A percentile compares a stretch with the other conserved stretches of the same genome.
Conservation (phyloP, 2,113 vertebrate species). For the Hymenochirus boettgeri region DNA sequence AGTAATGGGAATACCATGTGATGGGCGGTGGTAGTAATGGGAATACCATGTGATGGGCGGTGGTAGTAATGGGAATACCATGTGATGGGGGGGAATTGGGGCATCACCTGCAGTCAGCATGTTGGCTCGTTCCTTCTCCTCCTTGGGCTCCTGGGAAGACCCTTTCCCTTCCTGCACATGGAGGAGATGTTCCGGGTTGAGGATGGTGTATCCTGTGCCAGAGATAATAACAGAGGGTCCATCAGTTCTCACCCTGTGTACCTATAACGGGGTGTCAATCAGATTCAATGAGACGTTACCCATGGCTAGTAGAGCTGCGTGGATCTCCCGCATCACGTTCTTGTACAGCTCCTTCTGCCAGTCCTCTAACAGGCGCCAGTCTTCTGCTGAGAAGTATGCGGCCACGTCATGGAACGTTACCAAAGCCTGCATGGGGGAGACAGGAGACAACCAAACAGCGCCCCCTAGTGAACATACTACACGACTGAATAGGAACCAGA, state of each 20-base stretch:
- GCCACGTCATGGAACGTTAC: constrained; percentile 35
- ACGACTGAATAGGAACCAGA: too few species aligned
- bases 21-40: not conserved
- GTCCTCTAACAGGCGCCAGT: constrained; percentile 29
- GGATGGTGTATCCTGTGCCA: constrained; percentile 22
- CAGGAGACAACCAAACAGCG: not conserved
- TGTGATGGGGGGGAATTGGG: not conserved
- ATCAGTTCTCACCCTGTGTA: too few species aligned
- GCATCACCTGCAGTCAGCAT: constrained; percentile 20
- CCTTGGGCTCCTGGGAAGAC: not conserved
- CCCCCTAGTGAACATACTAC: too few species aligned
- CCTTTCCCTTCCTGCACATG: constrained; percentile 14
- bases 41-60: not conserved
- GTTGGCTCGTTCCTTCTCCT: not conserved
- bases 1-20: too few species aligned
- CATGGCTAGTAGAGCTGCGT: constrained; percentile 18
- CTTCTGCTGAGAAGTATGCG: constrained; percentile 27
- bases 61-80: not conserved
- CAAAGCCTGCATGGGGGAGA: constrained; percentile 2
- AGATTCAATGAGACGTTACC: constrained; percentile 1
- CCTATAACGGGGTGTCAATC: too few species aligned
- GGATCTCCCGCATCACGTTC: constrained; percentile 38
- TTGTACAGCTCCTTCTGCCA: constrained; percentile 38
- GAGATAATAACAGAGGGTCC: not conserved
- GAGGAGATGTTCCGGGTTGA: constrained; percentile 34